Base-by-base conservation (phyloP, 2,113 vertebrate species). In the Pardalotus punctatus region DNA sequence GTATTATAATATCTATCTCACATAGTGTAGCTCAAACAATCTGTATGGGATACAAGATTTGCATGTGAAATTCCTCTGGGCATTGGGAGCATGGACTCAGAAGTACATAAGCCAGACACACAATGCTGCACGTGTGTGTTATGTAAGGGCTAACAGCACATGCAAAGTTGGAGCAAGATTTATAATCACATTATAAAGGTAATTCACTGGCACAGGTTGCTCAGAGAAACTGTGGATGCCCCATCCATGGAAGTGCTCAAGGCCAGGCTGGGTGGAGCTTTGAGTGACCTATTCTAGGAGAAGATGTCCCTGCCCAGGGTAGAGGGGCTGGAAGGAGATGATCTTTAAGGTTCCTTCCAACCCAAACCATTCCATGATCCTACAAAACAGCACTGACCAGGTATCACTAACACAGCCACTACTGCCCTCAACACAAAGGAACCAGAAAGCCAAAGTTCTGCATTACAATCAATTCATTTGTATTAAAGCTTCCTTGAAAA, bases 311-410 rank as follows among this genome's bases (percentile, higher is more conserved):
- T 38, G 43, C 12, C 51, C 36, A 81, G 20, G 31, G 18, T 11
- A 51, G 23, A 50, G 6, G 33, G 13, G 6, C 3, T 69, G 45
- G 47, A 69, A 50, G 10, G 21, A 38, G 35, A 16, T 16, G 27
- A 28, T 29, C 47, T 29, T 60, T 60, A 38, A 88, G 23, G 51
- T 51, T 18, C 23, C 58, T 57, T 51, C 45, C 77, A 73, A 53
- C 38, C 2, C 13, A 60, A 53, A 45, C 12, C n/a, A 66, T 21
- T 67, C 24, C 54, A 60, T 12, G 17, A n/a, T 45, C 40, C 24
- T 3, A 53, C 0, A 0, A 40, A 64, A 36, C 2, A 10, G 35
- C 69, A 47, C 22, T 42, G 38, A 8, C 38, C 43, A 43, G 24
- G 11, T 38, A 33, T 33, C 2, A 11, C 70, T 22, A 40, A 50